These are phyloP conservation scores for Tympanuchus pallidicinctus DNA, from an alignment of 2,113 vertebrate genomes.

Conservation along the genomic window DNA sequence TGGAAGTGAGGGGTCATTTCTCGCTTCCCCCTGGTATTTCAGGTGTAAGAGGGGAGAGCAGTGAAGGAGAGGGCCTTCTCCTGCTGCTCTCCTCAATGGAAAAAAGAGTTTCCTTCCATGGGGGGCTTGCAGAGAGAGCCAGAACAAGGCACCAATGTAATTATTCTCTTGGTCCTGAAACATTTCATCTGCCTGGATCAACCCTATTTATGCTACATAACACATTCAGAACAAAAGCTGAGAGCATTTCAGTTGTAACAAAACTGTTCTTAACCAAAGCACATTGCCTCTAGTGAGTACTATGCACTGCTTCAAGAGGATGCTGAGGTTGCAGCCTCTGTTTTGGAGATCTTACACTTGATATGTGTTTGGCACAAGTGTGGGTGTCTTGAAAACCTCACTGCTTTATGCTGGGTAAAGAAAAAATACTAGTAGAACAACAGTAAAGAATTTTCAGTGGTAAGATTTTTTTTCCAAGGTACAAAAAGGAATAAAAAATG, in stretches of 20 bases:
- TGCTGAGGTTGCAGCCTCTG: background rate
- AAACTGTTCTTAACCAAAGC: background rate
- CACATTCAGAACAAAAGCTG: background rate
- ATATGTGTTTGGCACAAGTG: background rate
- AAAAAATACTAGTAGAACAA: background rate
- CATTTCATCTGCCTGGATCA: rapidly evolving
- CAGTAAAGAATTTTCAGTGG: background rate
- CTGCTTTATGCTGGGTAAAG: background rate
- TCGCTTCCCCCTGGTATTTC: rapidly evolving
- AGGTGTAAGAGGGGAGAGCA: background rate
- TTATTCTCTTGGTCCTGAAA: background rate
- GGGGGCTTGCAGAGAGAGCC: background rate
- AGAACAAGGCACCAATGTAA: background rate
- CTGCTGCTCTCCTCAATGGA: rapidly evolving
- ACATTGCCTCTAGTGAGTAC: background rate
- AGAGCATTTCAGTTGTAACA: background rate
- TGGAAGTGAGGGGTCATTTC: background rate
- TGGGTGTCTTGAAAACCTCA: background rate
- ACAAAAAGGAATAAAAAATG: constrained; percentile 12
- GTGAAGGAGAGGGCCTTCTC: background rate
- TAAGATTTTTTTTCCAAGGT: background rate
- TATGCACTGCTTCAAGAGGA: background rate
- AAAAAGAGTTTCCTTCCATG: background rate
- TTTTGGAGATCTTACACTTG: background rate
- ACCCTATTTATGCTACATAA: background rate